These are phyloP conservation scores for Bovichtus variegatus DNA, from an alignment of 2,797 vertebrate species.

Conservation along the genomic window DNA sequence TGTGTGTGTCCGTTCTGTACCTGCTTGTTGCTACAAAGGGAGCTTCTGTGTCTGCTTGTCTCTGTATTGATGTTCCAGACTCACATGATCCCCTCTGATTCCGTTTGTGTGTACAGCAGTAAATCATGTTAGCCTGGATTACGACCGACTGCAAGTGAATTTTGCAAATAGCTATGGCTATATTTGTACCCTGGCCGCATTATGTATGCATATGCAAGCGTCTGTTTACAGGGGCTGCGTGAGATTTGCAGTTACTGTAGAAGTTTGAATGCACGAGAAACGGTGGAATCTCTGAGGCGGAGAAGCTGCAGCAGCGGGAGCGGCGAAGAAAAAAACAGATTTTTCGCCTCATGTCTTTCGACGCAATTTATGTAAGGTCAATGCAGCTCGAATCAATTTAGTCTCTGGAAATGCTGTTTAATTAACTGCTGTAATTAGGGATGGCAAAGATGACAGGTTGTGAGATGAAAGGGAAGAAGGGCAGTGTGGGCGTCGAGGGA, in stretches of 20 bases:
- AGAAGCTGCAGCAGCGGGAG: background rate
- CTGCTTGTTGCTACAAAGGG: constrained; percentile 20
- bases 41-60: constrained; percentile 38
- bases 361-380: constrained; percentile 58
- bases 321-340: constrained; percentile 9
- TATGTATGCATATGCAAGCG: constrained; percentile 21
- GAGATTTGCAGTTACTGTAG: background rate
- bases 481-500: constrained; percentile 15
- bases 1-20: background rate
- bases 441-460: constrained; percentile 64
- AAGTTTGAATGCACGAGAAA: constrained; percentile 17
- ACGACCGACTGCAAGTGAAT: constrained; percentile 26
- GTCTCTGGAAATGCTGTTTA: constrained; percentile 63
- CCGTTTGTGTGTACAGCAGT: constrained; percentile 30
- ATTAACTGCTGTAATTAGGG: constrained; percentile 75
- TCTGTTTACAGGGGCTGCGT: background rate
- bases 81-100: constrained; percentile 29
- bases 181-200: constrained; percentile 44
- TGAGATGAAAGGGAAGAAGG: constrained; percentile 48
- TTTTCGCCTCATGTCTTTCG: constrained; percentile 38
- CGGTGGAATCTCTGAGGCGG: constrained; percentile 1
- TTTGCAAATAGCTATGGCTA: constrained; percentile 20
- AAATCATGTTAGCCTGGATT: constrained; percentile 51
- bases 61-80: constrained; percentile 51
- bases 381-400: constrained; percentile 69